phyloP scores from a whole-genome alignment of 2,888 invertebrate genomes.

The Entomobrya multifasciata region DNA sequence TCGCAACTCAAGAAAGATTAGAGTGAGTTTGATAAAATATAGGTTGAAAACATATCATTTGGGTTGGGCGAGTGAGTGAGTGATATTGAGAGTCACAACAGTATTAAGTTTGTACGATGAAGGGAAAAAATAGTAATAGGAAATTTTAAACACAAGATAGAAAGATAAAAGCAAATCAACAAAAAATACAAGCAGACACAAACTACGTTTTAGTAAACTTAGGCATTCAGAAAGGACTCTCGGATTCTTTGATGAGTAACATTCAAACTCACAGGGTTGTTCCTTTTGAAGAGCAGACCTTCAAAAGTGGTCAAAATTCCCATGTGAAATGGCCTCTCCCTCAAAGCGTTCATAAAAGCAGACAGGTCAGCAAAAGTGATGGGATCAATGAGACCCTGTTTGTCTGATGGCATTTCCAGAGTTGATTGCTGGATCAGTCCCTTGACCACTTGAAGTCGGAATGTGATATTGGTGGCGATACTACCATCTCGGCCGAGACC shows the following conservation, averaged over 20 bases:
- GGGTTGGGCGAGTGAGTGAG: not conserved
- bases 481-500: slow-evolving; percentile 59
- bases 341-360: slow-evolving; percentile 77
- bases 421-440: slow-evolving; percentile 67
- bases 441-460: slow-evolving; percentile 67
- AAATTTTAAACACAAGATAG: not conserved
- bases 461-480: slow-evolving; percentile 67
- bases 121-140: not conserved
- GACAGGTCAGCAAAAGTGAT: slow-evolving; percentile 76
- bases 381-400: slow-evolving; percentile 69
- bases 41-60: not conserved
- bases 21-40: too few relatives aligned
- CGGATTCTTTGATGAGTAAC: slow-evolving; percentile 62
- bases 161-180: not conserved
- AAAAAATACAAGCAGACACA: slow-evolving; percentile 11
- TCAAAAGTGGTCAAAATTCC: slow-evolving; percentile 76
- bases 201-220: not conserved
- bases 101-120: slow-evolving; percentile 14
- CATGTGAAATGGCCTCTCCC: slow-evolving; percentile 76
- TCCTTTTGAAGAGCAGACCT: slow-evolving; percentile 76
- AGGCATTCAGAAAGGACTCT: slow-evolving; percentile 54
- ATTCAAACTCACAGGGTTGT: slow-evolving; percentile 70
- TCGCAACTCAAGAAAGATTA: not conserved
- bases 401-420: slow-evolving; percentile 67
- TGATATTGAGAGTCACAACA: not conserved